phyloP scores from a whole-genome alignment of 1,140 invertebrate genomes.

The Drosophila ironensis region DNA sequence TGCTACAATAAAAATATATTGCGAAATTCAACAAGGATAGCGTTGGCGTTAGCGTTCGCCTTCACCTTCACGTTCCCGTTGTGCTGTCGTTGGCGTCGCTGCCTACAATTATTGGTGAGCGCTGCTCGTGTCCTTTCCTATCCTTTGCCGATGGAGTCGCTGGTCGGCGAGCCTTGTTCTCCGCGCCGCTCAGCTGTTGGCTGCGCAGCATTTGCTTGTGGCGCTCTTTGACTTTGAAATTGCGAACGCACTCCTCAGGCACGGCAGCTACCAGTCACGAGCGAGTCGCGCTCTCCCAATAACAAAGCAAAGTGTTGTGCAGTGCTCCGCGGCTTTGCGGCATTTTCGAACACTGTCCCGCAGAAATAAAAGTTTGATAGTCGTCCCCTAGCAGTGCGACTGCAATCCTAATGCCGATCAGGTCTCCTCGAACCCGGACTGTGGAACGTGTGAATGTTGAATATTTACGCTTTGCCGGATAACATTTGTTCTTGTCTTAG shows the following conservation, averaged over 20 bases:
- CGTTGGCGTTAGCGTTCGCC: too few species aligned
- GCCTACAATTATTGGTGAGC: conserved; percentile 15
- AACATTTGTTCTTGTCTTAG: too few species aligned
- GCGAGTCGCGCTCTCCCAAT: conserved; percentile 50
- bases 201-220: conserved; percentile 53
- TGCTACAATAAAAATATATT: conserved; percentile 80
- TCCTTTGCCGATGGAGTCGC: conserved; percentile 54
- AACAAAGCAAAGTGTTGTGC: conserved; percentile 58
- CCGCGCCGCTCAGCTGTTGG: conserved; percentile 62
- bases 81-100: conserved; percentile 41
- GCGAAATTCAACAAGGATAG: conserved; percentile 78
- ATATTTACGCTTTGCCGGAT: too few species aligned
- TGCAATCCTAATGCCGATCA: too few species aligned
- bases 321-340: too few species aligned
- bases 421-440: too few species aligned
- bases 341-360: too few species aligned
- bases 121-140: conserved; percentile 42
- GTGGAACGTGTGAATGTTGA: too few species aligned
- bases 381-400: too few species aligned
- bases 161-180: conserved; percentile 24
- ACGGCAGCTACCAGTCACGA: too few species aligned
- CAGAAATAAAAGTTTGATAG: too few species aligned
- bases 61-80: too few species aligned
- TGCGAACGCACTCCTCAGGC: conserved; percentile 53
- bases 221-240: conserved; percentile 76